Percentiles rank a stretch among this genome's conserved stretches.
These are phyloP conservation scores for Drosophila greeni DNA, from an alignment of 2,888 invertebrate genomes.

Conservation along the genomic window DNA sequence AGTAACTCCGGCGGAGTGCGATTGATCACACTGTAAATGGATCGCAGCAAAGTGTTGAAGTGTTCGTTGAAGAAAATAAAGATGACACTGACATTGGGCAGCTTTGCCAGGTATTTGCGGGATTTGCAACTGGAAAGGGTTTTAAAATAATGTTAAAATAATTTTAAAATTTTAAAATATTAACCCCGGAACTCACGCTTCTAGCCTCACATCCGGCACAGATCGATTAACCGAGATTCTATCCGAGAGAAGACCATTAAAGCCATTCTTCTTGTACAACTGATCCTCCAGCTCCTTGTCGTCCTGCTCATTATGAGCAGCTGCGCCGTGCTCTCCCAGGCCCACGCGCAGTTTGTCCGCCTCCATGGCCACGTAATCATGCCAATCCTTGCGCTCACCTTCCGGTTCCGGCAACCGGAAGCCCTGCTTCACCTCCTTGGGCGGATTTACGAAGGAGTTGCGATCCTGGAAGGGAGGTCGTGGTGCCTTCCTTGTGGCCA, in stretches of 20 bases:
- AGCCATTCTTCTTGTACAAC: constrained; percentile 92
- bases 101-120: constrained; percentile 67
- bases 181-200: constrained; percentile 76
- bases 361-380: constrained; percentile 84
- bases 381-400: constrained; percentile 86
- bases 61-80: constrained; percentile 97
- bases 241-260: constrained; percentile 95
- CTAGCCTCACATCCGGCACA: constrained; percentile 86
- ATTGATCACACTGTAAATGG: constrained; percentile 88
- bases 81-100: constrained; percentile 90
- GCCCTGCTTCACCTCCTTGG: constrained; percentile 16
- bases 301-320: constrained; percentile 83
- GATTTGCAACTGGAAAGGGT: constrained; percentile 67
- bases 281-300: constrained; percentile 81
- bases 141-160: not conserved
- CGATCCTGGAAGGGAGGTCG: constrained; percentile 71
- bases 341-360: constrained; percentile 82
- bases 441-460: constrained; percentile 34
- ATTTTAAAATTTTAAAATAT: not conserved
- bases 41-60: constrained; percentile 90
- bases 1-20: constrained; percentile 89
- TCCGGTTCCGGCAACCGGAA: constrained; percentile 60
- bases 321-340: constrained; percentile 86
- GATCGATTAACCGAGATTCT: constrained; percentile 92
- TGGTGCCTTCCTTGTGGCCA: constrained; percentile 55